A percentile compares a stretch with the other conserved stretches of the same genome.
phyloP scores from a whole-genome alignment of 2,888 invertebrate species.

The Lithophane socia region DNA sequence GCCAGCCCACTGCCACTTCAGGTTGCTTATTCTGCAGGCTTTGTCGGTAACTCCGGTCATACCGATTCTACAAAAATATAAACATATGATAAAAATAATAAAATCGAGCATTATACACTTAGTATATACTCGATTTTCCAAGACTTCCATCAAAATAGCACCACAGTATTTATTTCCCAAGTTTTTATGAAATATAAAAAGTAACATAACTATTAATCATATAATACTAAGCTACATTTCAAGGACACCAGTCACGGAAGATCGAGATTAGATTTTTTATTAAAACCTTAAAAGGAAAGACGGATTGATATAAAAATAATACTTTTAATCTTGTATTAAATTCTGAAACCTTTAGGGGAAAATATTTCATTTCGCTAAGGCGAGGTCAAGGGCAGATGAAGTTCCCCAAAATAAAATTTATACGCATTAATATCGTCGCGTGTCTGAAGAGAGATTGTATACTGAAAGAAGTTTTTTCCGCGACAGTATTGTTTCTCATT shows the following conservation, averaged over 20 bases:
- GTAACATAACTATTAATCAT: conserved; percentile 37
- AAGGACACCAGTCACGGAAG: conserved; percentile 39
- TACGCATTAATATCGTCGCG: conserved; percentile 34
- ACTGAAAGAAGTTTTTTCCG: background rate
- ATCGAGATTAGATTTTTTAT: conserved; percentile 52
- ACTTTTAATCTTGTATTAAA: conserved; percentile 58
- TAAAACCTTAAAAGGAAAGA: conserved; percentile 42
- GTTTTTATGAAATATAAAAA: conserved; percentile 38
- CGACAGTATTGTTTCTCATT: no score
- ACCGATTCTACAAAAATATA: background rate
- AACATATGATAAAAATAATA: no score
- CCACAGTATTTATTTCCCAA: conserved; percentile 10
- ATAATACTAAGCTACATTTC: conserved; percentile 32
- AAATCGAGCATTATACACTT: no score
- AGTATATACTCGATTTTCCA: background rate
- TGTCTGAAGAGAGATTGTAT: conserved; percentile 23
- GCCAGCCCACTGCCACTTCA: no score
- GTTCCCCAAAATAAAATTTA: conserved; percentile 42
- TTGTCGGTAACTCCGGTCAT: no score
- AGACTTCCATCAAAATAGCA: conserved; percentile 5
- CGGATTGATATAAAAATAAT: conserved; percentile 59
- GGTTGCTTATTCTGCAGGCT: no score
- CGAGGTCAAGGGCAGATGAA: conserved; percentile 44
- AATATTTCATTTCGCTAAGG: conserved; percentile 56
- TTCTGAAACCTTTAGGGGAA: conserved; percentile 32